Conservation (phyloP, 2,113 vertebrate species). For the Holacanthus passer region DNA sequence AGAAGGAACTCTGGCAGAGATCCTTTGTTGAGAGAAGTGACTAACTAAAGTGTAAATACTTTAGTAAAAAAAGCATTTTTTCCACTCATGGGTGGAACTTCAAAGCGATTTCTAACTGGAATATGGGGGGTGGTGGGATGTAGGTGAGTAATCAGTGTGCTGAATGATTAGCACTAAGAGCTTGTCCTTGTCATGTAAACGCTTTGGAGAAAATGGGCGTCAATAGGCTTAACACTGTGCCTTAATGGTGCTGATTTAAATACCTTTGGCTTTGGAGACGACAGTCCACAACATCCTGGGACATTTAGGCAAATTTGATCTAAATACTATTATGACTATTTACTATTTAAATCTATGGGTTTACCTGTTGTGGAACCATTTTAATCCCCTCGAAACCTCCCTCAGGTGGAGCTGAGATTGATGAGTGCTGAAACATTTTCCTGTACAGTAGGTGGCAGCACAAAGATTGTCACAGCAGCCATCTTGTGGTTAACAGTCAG, state of each 20-base stretch:
- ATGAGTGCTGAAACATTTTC: neutral
- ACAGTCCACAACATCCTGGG: neutral
- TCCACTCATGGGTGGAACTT: constrained; percentile 38
- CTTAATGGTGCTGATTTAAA: constrained; percentile 35
- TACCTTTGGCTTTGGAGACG: constrained; percentile 7
- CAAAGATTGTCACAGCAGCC: constrained; percentile 36
- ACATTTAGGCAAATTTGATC: neutral
- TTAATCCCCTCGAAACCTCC: neutral
- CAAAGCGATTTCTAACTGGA: constrained; percentile 43
- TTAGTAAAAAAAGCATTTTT: constrained; percentile 24
- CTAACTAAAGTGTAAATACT: constrained; percentile 48
- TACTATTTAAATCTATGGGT: neutral
- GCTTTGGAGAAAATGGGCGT: constrained; percentile 12
- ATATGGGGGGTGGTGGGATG: constrained; percentile 18
- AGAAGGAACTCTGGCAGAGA: constrained; percentile 37
- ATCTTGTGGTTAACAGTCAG: constrained; percentile 37
- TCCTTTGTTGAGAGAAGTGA: constrained; percentile 62
- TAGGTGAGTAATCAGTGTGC: constrained; percentile 42
- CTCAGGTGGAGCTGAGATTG: neutral
- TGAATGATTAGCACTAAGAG: constrained; percentile 58
- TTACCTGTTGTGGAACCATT: neutral
- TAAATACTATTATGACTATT: neutral
- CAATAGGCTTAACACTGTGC: constrained; percentile 16
- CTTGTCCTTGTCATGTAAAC: constrained; percentile 41
- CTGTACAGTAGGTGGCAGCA: constrained; percentile 58